Percentiles rank a stretch among this genome's conserved stretches.
Conservation (phyloP, 2,797 vertebrate genomes). For the Sitta carolinensis region DNA sequence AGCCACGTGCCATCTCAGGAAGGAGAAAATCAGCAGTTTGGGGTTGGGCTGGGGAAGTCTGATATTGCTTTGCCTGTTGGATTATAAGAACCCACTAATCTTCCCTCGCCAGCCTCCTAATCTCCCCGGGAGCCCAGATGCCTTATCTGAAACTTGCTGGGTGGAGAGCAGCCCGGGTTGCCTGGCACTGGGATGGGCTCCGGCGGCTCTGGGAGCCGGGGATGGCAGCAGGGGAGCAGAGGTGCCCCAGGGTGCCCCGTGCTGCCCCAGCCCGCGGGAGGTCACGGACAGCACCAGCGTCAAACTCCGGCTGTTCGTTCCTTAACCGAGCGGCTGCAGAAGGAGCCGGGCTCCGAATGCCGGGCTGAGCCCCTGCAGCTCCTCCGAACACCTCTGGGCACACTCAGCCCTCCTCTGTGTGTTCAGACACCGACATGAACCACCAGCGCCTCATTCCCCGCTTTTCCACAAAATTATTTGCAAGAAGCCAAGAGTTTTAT, state of each 20-base stretch:
- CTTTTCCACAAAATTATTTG: not conserved
- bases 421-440: not conserved
- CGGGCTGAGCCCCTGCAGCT: not conserved
- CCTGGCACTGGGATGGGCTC: fast-evolving
- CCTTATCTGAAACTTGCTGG: not conserved
- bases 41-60: not conserved
- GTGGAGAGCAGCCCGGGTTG: not conserved
- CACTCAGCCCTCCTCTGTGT: fast-evolving
- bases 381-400: not conserved
- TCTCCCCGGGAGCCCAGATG: not conserved
- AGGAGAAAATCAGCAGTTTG: not conserved
- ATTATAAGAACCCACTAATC: not conserved
- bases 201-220: not conserved
- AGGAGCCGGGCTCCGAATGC: fast-evolving
- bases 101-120: not conserved
- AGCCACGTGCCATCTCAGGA: not conserved
- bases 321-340: not conserved
- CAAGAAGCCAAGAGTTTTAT: not conserved
- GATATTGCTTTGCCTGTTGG: not conserved
- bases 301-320: fast-evolving
- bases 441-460: fast-evolving
- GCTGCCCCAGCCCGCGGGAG: not conserved
- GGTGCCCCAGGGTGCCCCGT: not conserved
- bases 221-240: fast-evolving
- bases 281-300: fast-evolving